These are phyloP conservation scores for Hippopotamus amphibius DNA, from an alignment of 2,113 vertebrate genomes.

Conservation along the genomic window DNA sequence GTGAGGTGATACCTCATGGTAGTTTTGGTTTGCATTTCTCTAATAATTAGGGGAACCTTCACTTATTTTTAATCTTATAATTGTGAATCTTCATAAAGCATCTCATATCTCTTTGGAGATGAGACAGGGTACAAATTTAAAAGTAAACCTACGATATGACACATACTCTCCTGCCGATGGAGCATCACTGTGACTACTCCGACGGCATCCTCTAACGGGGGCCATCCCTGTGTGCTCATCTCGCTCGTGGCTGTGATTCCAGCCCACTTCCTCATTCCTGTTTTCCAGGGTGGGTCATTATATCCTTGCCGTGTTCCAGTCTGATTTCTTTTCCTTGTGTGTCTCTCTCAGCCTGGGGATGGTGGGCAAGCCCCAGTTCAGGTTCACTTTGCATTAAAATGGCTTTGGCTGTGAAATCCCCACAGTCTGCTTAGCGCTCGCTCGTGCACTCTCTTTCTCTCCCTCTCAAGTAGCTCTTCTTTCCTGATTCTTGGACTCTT, in stretches of 20 bases:
- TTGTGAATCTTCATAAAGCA: too few species aligned
- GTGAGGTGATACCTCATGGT: too few species aligned
- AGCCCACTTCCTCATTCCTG: neutral
- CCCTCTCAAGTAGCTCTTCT: neutral
- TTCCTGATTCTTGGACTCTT: neutral
- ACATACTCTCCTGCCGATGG: neutral
- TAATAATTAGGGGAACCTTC: too few species aligned
- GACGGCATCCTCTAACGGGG: neutral
- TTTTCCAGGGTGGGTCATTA: too few species aligned
- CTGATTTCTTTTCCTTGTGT: neutral
- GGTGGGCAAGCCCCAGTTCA: neutral
- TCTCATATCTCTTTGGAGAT: too few species aligned
- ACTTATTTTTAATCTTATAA: too few species aligned
- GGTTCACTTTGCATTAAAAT: neutral
- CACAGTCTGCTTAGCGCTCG: neutral
- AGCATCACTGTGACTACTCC: too few species aligned
- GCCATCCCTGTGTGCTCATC: neutral
- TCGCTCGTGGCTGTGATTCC: rapidly evolving
- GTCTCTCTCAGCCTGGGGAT: neutral
- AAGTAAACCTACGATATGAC: neutral
- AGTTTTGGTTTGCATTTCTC: too few species aligned
- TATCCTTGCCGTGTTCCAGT: neutral
- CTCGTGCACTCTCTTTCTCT: neutral
- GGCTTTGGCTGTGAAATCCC: neutral
- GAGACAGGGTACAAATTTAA: neutral